These are phyloP conservation scores for Cardiocondyla obscurior DNA, from an alignment of 1,140 invertebrate species.

Conservation along the genomic window DNA sequence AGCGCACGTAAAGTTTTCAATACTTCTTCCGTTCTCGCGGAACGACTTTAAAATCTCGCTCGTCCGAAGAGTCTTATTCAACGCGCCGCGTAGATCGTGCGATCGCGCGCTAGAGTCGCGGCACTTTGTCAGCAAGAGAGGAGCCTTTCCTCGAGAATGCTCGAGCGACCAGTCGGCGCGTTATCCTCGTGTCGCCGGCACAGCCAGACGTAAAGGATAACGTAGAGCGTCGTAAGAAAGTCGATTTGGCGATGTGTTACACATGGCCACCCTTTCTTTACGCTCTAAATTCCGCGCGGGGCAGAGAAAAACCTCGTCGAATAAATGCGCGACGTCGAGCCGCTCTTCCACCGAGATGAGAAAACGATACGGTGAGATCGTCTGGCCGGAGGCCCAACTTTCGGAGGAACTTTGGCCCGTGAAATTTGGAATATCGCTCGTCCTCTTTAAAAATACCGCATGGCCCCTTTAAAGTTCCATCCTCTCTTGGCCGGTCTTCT, in stretches of 20 bases:
- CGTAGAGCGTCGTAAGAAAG: constrained; percentile 71
- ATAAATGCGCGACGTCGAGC: constrained; percentile 63
- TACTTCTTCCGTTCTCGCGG: constrained; percentile 15
- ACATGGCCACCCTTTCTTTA: constrained; percentile 25
- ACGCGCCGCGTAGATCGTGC: constrained; percentile 50
- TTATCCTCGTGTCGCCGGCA: constrained; percentile 60
- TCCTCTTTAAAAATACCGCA: constrained; percentile 67
- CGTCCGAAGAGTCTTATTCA: constrained; percentile 56
- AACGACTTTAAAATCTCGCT: constrained; percentile 20
- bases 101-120: constrained; percentile 62
- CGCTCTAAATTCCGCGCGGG: constrained; percentile 60
- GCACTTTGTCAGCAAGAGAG: constrained; percentile 62
- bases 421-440: constrained; percentile 67
- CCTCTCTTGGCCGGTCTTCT: background rate
- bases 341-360: background rate
- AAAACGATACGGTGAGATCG: background rate
- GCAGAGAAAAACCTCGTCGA: constrained; percentile 51
- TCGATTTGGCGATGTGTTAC: constrained; percentile 75
- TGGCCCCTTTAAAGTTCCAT: constrained; percentile 63
- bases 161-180: constrained; percentile 67
- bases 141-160: constrained; percentile 50
- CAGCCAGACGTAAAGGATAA: constrained; percentile 67
- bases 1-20: constrained; percentile 39
- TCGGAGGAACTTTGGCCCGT: no score
- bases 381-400: constrained; percentile 68